phyloP scores from a whole-genome alignment of 2,797 vertebrate genomes.

The Melanotaenia nigrans region DNA sequence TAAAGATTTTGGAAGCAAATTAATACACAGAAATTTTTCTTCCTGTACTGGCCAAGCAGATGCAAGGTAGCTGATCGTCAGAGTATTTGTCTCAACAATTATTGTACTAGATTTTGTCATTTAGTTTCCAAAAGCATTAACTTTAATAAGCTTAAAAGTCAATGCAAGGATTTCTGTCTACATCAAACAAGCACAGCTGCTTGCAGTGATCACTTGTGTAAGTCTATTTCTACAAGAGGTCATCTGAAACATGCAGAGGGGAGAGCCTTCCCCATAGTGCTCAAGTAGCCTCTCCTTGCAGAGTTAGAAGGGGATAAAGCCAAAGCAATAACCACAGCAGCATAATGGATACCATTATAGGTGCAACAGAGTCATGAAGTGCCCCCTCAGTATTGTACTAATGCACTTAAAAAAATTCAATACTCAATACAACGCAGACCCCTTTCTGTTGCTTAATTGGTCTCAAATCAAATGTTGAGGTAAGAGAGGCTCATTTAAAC shows the following conservation, averaged over 20 bases:
- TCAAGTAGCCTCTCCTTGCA: slow-evolving; percentile 7
- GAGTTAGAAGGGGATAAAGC: slow-evolving; percentile 33
- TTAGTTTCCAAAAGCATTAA: neutral
- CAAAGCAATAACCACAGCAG: slow-evolving; percentile 30
- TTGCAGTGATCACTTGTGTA: slow-evolving; percentile 10
- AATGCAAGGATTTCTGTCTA: slow-evolving; percentile 1
- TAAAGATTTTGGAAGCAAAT: slow-evolving; percentile 13
- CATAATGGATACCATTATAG: slow-evolving; percentile 6
- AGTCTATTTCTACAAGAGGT: slow-evolving; percentile 22
- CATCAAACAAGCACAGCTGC: slow-evolving; percentile 25
- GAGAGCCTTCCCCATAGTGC: slow-evolving; percentile 13
- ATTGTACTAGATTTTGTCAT: slow-evolving; percentile 2
- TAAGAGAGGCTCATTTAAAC: slow-evolving; percentile 6
- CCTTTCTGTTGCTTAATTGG: slow-evolving; percentile 13
- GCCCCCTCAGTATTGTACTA: slow-evolving; percentile 1
- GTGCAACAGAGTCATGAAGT: slow-evolving; percentile 10
- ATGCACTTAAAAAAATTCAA: slow-evolving; percentile 9
- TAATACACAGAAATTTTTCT: neutral
- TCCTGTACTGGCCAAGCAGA: neutral
- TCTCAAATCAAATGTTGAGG: slow-evolving; percentile 2
- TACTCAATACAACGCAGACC: slow-evolving; percentile 19
- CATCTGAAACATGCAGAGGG: slow-evolving; percentile 24
- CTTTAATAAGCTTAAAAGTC: neutral
- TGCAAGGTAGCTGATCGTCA: slow-evolving; percentile 7
- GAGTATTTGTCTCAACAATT: neutral